Base-by-base conservation (phyloP, 2,797 vertebrate species). In the Lepilemur ruficaudatus region DNA sequence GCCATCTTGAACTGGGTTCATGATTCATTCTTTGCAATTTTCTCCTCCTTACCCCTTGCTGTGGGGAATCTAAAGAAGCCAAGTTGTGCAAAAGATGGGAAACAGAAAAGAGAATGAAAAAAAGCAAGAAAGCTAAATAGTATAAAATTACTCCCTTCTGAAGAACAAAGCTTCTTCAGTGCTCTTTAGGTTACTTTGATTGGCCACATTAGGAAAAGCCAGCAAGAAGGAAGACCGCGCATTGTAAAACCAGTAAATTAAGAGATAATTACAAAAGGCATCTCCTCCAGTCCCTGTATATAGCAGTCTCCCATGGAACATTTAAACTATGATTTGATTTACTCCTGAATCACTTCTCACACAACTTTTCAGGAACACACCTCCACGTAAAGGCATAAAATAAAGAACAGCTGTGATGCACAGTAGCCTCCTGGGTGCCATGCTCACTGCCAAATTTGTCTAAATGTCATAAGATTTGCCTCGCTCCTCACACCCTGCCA, bases 401-500 rank as follows among this genome's bases (percentile, higher is more conserved):
- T 91, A 92, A 63, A 93, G 97, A 97, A 93, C 95, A 97, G 93
- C 95, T 97, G 94, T 88, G 91, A 72, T 43, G 87, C 1, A 79
- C 95, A 97, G 81, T 22, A 46, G 96, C 84, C 97, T 96, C 97
- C 94, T 82, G 94, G 96, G 97, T 87, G 76, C 94, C n/a, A 0
- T 78, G 93, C 91, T 94, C 87, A 41, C 83, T 94, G 95, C 95
- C 95, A 93, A 25, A 87, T 97, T 97, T 97, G 93, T 98, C 94
- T 97, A 97, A 97, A 97, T 97, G 96, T 97, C 95, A 61, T 82
- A 96, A 93, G 93, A 97, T 97, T 93, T 97, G 94, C 95, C 73
- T 97, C 35, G 0, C 81, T 93, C 63, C 81, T 93, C 63, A 70
- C 46, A 80, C 93, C 91, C 94, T 80, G 20, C 96, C 97, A 97